Base-by-base conservation (phyloP, 2,797 vertebrate species). In the Allobates femoralis region DNA sequence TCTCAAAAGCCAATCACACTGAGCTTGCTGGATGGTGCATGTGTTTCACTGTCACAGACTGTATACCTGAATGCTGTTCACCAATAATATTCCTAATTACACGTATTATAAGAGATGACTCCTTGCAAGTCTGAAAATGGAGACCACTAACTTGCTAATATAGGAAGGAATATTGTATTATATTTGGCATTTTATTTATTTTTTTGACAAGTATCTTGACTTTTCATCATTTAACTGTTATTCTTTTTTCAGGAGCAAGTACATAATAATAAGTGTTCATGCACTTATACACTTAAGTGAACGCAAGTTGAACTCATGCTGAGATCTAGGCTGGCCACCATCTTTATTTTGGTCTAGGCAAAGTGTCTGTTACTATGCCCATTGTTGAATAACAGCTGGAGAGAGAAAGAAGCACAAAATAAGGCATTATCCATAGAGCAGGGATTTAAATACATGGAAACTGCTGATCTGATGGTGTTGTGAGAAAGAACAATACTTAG, bases 11-110 rank as follows among this genome's bases (percentile, higher is more conserved):
- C 30, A 16, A 50, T 64, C 26, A 66, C 58, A 64, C 74, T 23
- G 77, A 67, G 83, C 83, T 84, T 77, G 37, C 73, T 84, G 73
- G 41, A 78, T 66, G 73, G 60, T 84, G 83, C 73, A 64, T 76
- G 83, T 64, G 18, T 81, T 69, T 66, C 62, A 81, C 79, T 67
- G 28, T 81, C 80, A 81, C 46, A 71, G 53, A 26, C 21, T 56
- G 28, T 58, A 74, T 60, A 19, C 32, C 12, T 66, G 79, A 67
- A 81, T 81, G 79, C 26, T 81, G 41, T 81, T 81, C 79, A 81
- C 62, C 67, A 23, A 53, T 81, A 79, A 41, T 71, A 74, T 41
- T 74, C 12, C 18, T 74, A 37, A 50, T 28, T 66, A 67, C 60
- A 66, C 37, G 6, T 21, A 15, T 46, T 37, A 30, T 37, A 23